These are phyloP conservation scores for Mus minutoides DNA, from an alignment of 2,797 vertebrate species.

Conservation along the genomic window DNA sequence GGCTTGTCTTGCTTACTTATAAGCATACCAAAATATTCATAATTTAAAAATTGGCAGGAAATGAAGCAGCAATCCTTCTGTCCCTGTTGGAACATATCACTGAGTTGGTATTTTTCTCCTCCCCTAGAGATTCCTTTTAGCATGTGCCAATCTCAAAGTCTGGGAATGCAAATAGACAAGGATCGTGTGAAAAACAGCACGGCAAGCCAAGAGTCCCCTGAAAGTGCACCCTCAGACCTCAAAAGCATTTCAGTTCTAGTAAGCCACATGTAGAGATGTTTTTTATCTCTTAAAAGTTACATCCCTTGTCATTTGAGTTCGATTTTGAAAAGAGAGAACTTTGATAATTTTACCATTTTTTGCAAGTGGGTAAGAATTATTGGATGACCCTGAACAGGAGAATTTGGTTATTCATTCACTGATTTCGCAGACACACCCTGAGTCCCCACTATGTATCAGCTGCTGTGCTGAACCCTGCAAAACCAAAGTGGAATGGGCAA, in stretches of 20 bases:
- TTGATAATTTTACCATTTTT: slow-evolving; percentile 24
- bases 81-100: slow-evolving; percentile 73
- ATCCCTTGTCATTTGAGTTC: background rate
- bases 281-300: slow-evolving; percentile 1
- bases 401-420: slow-evolving; percentile 37
- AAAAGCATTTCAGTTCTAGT: background rate
- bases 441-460: background rate
- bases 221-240: slow-evolving; percentile 1
- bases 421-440: slow-evolving; percentile 31
- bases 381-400: slow-evolving; percentile 37
- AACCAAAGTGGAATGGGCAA: background rate
- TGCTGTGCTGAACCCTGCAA: background rate
- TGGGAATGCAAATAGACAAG: slow-evolving; percentile 51
- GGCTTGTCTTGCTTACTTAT: slow-evolving; percentile 76
- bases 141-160: slow-evolving; percentile 67
- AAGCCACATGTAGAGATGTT: slow-evolving; percentile 40
- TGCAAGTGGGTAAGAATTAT: background rate
- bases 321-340: background rate
- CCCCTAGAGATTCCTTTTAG: slow-evolving; percentile 60
- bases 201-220: slow-evolving; percentile 47
- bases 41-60: slow-evolving; percentile 82
- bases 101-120: slow-evolving; percentile 74
- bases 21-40: slow-evolving; percentile 82
- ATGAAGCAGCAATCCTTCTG: slow-evolving; percentile 75
- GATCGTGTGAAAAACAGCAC: slow-evolving; percentile 54